Conservation (phyloP, 2,113 vertebrate genomes). For the Jaculus jaculus region DNA sequence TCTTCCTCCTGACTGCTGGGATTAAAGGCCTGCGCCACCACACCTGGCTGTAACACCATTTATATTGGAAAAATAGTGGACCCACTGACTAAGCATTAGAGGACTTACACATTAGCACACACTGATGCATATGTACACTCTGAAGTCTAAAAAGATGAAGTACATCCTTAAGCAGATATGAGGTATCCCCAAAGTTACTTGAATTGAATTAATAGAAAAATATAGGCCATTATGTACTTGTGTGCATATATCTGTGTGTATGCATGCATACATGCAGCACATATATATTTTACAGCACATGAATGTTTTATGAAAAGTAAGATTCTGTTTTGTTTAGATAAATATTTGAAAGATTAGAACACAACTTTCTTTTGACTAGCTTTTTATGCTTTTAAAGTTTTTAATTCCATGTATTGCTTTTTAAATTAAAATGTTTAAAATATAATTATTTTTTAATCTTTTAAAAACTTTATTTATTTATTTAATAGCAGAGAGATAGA, state of each 20-base stretch:
- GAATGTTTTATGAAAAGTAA: neutral
- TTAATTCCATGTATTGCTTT: conserved; percentile 13
- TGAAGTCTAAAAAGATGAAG: neutral
- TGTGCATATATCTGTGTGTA: neutral
- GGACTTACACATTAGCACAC: neutral
- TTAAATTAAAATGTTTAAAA: neutral
- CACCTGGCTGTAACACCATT: neutral
- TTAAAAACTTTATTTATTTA: no score
- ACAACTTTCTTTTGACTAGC: neutral
- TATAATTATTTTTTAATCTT: neutral
- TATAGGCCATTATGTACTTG: neutral
- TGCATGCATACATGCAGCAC: no score
- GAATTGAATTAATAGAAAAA: neutral
- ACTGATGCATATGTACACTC: neutral
- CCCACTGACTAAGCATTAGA: neutral
- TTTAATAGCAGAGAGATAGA: no score
- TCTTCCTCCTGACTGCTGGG: no score
- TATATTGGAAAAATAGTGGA: neutral
- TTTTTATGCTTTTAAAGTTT: conserved; percentile 23
- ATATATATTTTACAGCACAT: neutral
- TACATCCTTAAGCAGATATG: neutral
- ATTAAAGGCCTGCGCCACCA: no score
- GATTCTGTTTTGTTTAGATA: neutral
- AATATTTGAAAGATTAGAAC: neutral
- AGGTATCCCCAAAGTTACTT: neutral